These are phyloP conservation scores for Temnothorax nylanderi DNA, from an alignment of 1,140 invertebrate genomes.

Conservation along the genomic window DNA sequence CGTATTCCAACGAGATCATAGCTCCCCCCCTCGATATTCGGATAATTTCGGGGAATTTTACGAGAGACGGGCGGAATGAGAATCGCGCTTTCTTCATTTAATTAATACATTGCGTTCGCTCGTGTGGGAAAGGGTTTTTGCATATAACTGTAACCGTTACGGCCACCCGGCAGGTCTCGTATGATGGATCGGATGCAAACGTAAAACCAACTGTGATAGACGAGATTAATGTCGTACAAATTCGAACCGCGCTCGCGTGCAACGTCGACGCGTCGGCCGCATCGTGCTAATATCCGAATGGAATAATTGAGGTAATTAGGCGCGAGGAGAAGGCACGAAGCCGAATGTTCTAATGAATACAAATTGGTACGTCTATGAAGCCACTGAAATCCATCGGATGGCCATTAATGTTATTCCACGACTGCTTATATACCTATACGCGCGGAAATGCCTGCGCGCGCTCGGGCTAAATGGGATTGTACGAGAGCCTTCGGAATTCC, in stretches of 20 bases:
- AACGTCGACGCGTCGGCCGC: neutral
- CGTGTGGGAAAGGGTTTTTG: constrained; percentile 46
- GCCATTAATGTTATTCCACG: constrained; percentile 21
- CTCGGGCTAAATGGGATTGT: constrained; percentile 22
- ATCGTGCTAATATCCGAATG: neutral
- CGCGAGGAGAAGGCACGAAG: neutral
- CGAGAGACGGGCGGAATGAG: neutral
- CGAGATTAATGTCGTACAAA: constrained; percentile 38
- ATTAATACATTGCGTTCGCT: constrained; percentile 29
- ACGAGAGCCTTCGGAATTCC: constrained; percentile 59
- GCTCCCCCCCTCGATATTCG: neutral
- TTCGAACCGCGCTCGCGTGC: constrained; percentile 24
- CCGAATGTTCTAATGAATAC: constrained; percentile 6
- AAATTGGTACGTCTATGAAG: neutral
- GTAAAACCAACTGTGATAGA: neutral
- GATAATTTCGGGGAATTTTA: neutral
- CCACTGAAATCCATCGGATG: neutral
- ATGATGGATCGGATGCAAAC: constrained; percentile 27
- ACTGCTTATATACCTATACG: constrained; percentile 10
- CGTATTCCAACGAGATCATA: neutral
- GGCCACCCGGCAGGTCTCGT: neutral
- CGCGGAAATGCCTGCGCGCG: constrained; percentile 59
- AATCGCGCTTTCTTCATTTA: constrained; percentile 29
- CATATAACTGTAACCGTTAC: constrained; percentile 37
- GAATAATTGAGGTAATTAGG: constrained; percentile 43